Evolutionary conservation across 2,888 invertebrate species (phyloP), one percentile per base, ranked within the genome.

Genomic region (Lottia gigantea): DNA sequence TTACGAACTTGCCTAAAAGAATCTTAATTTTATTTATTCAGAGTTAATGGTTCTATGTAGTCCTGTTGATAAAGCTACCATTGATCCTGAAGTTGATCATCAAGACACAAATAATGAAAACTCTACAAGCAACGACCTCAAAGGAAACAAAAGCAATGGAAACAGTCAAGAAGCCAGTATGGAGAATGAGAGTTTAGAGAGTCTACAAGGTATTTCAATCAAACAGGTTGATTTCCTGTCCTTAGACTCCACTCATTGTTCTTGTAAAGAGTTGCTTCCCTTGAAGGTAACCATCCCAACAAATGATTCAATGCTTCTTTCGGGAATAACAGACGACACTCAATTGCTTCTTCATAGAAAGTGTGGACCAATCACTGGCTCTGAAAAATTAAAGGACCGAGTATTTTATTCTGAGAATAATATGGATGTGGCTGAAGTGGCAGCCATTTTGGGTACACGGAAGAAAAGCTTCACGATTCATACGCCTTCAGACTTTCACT

Each of bases 11-110:
- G 49, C 23, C 4, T 25, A 31, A 15, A 40, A 3, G 31, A 25
- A 19, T 25, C 11, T 19, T 66, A 25, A 11, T 14, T 49, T 64
- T 16, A 55, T 25, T 31, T 46, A 71, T 76, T 12, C 74, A 83
- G 83, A 82, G 64, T 71, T 84, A 70, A 79, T 82, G 68, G 84
- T 84, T 16, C 76, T 83, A 67, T 84, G 84, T 73, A 82, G 82
- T 61, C 84, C 84, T 6, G 83, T 84, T 31, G 78, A 79, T 64
- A 79, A 80, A 61, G 69, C 55, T 23, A 55, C 23, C 23, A 19
- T 55, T 23, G 55, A 55, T n/a, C 67, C 67, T 19, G 67, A 67
- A 67, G 31, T 40, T 19, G 19, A 31, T 23, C 45, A 55, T 25
- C 62, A 63, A 61, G 11, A 66, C 49, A 25, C 61, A 61, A 46